Percentiles rank a stretch among this genome's conserved stretches.
phyloP scores from a whole-genome alignment of 2,797 vertebrate genomes.

The Phalanger gymnotis region DNA sequence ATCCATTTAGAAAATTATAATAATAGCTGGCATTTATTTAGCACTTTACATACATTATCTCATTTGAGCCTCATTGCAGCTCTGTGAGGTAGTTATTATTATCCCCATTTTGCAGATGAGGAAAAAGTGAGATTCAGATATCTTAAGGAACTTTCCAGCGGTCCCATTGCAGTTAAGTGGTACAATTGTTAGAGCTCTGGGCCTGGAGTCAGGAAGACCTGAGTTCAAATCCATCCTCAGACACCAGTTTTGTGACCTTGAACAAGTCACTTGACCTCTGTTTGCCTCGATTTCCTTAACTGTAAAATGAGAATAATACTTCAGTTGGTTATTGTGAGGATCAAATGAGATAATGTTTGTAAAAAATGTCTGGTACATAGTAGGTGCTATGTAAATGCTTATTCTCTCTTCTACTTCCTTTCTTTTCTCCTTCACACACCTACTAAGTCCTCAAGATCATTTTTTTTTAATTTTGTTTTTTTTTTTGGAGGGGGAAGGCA shows the following conservation, averaged over 20 bases:
- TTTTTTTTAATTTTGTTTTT: too few relatives aligned
- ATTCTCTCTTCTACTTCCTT: neutral
- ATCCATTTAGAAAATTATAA: constrained; percentile 19
- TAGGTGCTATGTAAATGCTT: neutral
- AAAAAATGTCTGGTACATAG: neutral
- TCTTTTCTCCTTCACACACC: neutral
- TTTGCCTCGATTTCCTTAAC: neutral
- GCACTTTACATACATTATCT: neutral
- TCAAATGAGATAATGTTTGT: neutral
- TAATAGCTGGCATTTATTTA: neutral
- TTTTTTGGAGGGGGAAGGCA: too few relatives aligned
- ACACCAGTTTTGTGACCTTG: neutral
- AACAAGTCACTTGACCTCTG: neutral
- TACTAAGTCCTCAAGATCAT: neutral
- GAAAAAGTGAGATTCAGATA: neutral
- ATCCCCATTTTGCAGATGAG: neutral
- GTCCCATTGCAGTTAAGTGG: neutral
- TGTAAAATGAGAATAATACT: neutral
- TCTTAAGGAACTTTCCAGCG: neutral
- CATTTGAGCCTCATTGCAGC: neutral
- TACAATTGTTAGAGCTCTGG: neutral
- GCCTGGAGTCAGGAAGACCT: neutral
- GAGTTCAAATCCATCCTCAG: neutral
- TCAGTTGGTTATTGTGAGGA: neutral
- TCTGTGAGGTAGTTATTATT: neutral